These are phyloP conservation scores for Nyctibius bracteatus DNA, from an alignment of 2,113 vertebrate genomes.

Conservation along the genomic window DNA sequence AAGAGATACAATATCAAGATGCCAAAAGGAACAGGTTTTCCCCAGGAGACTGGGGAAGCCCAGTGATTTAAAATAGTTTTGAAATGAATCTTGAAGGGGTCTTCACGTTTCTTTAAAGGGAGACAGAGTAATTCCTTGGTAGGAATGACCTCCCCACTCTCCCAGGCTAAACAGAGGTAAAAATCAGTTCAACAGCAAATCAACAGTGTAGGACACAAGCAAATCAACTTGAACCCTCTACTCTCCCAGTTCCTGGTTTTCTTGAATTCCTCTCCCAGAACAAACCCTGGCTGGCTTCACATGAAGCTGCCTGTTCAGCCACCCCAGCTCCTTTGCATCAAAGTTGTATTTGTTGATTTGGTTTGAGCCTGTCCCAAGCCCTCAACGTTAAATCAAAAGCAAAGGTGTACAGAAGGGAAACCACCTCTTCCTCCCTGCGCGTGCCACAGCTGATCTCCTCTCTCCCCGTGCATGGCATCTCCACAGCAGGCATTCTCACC, in stretches of 20 bases:
- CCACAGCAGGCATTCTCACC: neutral
- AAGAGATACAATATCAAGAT: neutral
- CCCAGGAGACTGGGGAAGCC: neutral
- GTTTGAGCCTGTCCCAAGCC: neutral
- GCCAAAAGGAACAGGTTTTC: neutral
- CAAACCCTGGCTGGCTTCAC: neutral
- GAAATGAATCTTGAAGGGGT: neutral
- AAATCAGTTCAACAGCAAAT: neutral
- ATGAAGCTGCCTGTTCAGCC: neutral
- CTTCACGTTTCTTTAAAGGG: accelerated
- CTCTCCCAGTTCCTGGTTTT: neutral
- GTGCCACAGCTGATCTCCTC: neutral
- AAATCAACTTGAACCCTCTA: neutral
- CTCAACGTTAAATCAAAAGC: neutral
- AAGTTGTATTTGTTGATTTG: neutral
- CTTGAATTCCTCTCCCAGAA: neutral
- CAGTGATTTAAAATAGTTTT: neutral
- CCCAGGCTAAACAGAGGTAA: neutral
- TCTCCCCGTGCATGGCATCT: neutral
- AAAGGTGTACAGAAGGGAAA: neutral
- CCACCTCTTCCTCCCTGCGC: neutral
- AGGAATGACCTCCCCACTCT: neutral
- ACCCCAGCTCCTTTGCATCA: neutral
- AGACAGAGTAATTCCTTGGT: neutral
- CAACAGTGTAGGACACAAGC: neutral